Conservation (phyloP, 2,888 invertebrate genomes). For the Polyommatus icarus region DNA sequence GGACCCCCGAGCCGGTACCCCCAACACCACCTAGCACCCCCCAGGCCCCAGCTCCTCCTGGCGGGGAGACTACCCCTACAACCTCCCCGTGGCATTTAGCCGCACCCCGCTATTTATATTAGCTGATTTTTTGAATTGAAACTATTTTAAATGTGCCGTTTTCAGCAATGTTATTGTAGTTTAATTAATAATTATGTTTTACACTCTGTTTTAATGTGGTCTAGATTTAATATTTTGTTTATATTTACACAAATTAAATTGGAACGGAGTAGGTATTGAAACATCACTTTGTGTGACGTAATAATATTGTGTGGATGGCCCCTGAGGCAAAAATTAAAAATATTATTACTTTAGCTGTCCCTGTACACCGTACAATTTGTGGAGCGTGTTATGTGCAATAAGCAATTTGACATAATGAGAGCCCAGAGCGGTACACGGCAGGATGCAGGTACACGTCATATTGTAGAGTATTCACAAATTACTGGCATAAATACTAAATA, state of each 20-base stretch:
- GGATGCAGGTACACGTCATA: background rate
- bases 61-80: constrained; percentile 35
- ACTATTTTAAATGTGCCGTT: background rate
- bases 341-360: background rate
- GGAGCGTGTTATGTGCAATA: background rate
- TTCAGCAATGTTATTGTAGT: background rate
- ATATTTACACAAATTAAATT: too few species aligned
- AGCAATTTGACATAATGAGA: constrained; percentile 2
- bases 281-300: too few species aligned
- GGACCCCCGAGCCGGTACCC: constrained; percentile 37
- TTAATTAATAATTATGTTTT: background rate
- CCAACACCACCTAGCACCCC: background rate
- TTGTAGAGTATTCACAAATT: background rate
- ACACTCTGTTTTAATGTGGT: background rate
- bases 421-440: constrained; percentile 25
- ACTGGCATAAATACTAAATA: background rate
- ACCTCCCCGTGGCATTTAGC: constrained; percentile 51
- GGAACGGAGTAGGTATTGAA: too few species aligned
- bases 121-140: constrained; percentile 8
- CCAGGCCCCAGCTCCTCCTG: background rate
- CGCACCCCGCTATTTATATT: constrained; percentile 10
- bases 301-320: too few species aligned
- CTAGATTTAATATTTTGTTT: too few species aligned
- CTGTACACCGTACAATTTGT: constrained; percentile 11
- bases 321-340: too few species aligned